Base-by-base conservation (phyloP, 2,113 vertebrate species). In the Neoarius graeffei region DNA sequence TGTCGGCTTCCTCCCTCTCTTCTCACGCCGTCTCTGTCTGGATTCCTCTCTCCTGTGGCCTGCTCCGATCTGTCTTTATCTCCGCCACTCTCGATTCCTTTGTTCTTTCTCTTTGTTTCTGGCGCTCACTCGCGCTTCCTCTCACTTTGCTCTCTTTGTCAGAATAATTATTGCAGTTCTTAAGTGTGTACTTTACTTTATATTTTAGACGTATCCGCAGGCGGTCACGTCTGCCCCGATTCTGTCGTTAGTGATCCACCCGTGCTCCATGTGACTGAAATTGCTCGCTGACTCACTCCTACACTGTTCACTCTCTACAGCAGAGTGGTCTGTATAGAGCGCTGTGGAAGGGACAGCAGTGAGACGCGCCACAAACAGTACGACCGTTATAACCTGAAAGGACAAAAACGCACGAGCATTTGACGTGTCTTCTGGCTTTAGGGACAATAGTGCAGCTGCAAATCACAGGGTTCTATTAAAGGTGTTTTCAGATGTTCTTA, bases 151-250 rank as follows among this genome's bases (percentile, higher is more conserved):
- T 62, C 57, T 64, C 81, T 62, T 83, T 83, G 59, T 83, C 64
- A 50, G 81, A 50, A 66, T 83, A 83, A 64, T 83, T 50, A 64
- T 66, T 35, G 60, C 27, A 48, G 19, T 66, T 15, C 60, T 50
- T 83, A 83, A 83, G 59, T 42, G n/a, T 50, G 30, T 83, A n/a
- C 35, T 83, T 83, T 83, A n/a, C 35, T 83, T 83, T 83, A 83
- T 83, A 64, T 48, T 25, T 50, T 66, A 83, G 60, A 48, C 59
- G 19, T 64, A 83, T 83, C 81, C 23, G 57, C 81, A 83, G 81
- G 81, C 81, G 30, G 20, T 83, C 59, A 64, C 23, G 81, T 83
- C 81, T 83, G 81, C 81, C 59, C 81, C 8, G 81, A 83, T 83
- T 83, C 81, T 83, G 81, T 83, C 81, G 54, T 83, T 3, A n/a